These are phyloP conservation scores for Sialis lutaria DNA, from an alignment of 2,888 invertebrate genomes.

Conservation along the genomic window DNA sequence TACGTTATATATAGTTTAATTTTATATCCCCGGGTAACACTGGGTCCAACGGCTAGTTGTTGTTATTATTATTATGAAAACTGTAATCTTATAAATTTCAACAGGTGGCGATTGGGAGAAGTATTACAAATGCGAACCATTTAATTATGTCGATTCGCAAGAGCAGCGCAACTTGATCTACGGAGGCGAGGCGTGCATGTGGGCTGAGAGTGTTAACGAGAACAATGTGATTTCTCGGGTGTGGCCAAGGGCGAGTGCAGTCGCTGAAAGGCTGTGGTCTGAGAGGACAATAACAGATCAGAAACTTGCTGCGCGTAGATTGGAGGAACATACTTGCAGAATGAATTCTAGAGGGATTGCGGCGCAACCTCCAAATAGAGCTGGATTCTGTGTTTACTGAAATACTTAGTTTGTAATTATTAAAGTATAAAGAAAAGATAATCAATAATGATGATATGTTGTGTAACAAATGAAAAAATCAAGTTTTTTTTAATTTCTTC, in stretches of 20 bases:
- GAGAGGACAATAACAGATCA: conserved; percentile 20
- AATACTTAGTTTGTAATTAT: no score
- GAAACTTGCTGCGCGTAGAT: conserved; percentile 32
- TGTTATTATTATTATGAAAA: no score
- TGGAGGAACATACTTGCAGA: conserved; percentile 58
- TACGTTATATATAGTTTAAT: no score
- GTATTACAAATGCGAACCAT: conserved; percentile 54
- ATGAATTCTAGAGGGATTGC: conserved; percentile 48
- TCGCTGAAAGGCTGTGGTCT: conserved; percentile 77
- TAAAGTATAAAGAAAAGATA: no score
- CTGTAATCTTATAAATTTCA: no score
- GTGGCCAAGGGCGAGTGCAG: conserved; percentile 75
- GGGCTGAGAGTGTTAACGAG: conserved; percentile 73
- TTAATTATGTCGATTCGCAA: conserved; percentile 24
- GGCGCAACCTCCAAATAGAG: conserved; percentile 51
- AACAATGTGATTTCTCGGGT: conserved; percentile 40
- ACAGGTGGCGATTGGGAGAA: conserved; percentile 46
- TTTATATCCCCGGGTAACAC: no score
- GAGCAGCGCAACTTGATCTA: conserved; percentile 45
- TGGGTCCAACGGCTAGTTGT: no score
- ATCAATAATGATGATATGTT: no score
- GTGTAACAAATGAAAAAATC: no score
- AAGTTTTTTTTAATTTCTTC: no score
- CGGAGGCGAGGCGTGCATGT: conserved; percentile 88
- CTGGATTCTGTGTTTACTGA: conserved; percentile 37